Evolutionary conservation across 1,140 invertebrate genomes (phyloP).

Genomic region (Leptopilina clavipes): DNA sequence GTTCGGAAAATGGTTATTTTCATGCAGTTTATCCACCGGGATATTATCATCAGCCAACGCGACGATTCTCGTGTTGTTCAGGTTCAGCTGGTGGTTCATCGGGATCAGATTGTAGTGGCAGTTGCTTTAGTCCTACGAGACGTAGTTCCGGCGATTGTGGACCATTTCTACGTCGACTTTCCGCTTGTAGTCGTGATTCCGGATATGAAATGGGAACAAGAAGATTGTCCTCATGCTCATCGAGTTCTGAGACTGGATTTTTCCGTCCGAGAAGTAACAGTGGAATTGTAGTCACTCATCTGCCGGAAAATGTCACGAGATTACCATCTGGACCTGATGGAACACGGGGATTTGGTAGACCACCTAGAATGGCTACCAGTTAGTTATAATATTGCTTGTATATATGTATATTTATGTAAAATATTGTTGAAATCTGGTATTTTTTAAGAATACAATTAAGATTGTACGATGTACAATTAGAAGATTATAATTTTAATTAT

Average conservation of each 20-base stretch:
- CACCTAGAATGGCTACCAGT: slow-evolving; percentile 51
- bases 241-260: slow-evolving; percentile 59
- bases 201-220: slow-evolving; percentile 66
- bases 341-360: slow-evolving; percentile 82
- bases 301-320: slow-evolving; percentile 82
- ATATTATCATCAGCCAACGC: slow-evolving; percentile 64
- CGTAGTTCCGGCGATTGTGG: slow-evolving; percentile 67
- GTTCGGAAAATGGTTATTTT: slow-evolving; percentile 69
- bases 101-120: slow-evolving; percentile 56
- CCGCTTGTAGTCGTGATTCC: slow-evolving; percentile 74
- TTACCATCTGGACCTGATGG: slow-evolving; percentile 90
- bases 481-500: neutral
- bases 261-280: slow-evolving; percentile 76
- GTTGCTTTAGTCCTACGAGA: slow-evolving; percentile 59
- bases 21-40: slow-evolving; percentile 62
- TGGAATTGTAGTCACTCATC: slow-evolving; percentile 70
- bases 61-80: slow-evolving; percentile 69
- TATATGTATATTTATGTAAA: neutral
- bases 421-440: neutral
- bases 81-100: slow-evolving; percentile 52
- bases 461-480: no score
- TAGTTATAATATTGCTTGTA: slow-evolving; percentile 27
- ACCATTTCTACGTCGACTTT: slow-evolving; percentile 73
- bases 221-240: slow-evolving; percentile 66
- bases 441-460: neutral